Base-by-base conservation (phyloP, 2,888 invertebrate species). In the Crematogaster levior region DNA sequence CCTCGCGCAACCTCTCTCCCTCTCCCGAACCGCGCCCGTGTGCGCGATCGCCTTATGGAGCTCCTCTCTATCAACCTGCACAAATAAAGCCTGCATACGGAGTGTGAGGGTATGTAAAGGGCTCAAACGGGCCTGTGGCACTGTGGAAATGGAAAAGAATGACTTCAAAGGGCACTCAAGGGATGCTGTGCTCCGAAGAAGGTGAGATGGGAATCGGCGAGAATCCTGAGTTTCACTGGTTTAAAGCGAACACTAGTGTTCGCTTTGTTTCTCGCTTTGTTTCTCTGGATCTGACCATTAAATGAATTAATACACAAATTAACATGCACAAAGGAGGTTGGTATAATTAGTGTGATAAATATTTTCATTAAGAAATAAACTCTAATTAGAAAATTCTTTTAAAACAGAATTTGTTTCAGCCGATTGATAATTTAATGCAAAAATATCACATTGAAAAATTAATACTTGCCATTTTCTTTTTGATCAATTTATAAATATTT, bases 31-130 rank as follows among this genome's bases (percentile, higher is more conserved):
- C 68, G 30, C 58, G 46, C 72, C 63, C 63, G 65, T 53, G 34
- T 66, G 58, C 79, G 81, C 37, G 79, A 66, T 82, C 83, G 85
- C 81, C 84, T 85, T 85, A 85, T 82, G 81, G 68, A 56, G 70
- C 85, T 84, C 58, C 83, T 88, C 77, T 79, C 84, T 83, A 89
- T 88, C 88, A 86, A 34, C 24, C 56, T 79, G 81, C 75, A 81
- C 88, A 89, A 89, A 88, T 89, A 89, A 84, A 85, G 87, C 84
- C 79, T 74, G 85, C 84, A 85, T 84, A 83, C 81, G 83, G 60
- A 61, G 66, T 66, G 61, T 58, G 37, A 86, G 85, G 53, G 81
- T 68, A 68, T 84, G 82, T 60, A 58, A 81, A 80, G 37, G 72
- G 46, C 82, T 84, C 65, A 65, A 81, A 80, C 51, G 65, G 60